Percentiles rank a stretch among this genome's conserved stretches.
Evolutionary conservation across 2,797 vertebrate species (phyloP).

Genomic region (Calcarius lapponicus): DNA sequence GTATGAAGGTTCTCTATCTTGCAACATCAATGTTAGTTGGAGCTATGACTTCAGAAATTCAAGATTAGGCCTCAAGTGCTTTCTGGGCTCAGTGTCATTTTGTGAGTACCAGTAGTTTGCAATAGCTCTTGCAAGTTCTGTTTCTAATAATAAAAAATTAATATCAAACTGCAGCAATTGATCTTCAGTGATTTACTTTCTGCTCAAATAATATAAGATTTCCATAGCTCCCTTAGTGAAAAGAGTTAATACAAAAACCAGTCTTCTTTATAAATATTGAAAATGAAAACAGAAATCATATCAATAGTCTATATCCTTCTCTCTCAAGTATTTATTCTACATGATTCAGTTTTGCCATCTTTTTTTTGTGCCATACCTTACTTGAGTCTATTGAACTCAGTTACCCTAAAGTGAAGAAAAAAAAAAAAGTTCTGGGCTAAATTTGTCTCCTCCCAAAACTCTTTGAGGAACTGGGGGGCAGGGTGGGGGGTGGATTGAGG

Average conservation of each 20-base stretch:
- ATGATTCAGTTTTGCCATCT: background rate
- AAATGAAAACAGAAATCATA: background rate
- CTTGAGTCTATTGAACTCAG: background rate
- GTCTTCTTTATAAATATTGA: background rate
- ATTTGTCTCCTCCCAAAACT: background rate
- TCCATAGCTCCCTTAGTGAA: background rate
- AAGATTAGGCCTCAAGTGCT: conserved; percentile 12
- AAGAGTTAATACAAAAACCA: background rate
- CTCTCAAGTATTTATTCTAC: background rate
- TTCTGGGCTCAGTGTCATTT: conserved; percentile 9
- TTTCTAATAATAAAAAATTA: background rate
- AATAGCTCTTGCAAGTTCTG: background rate
- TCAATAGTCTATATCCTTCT: background rate
- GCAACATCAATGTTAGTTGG: background rate
- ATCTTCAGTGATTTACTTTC: conserved; percentile 35
- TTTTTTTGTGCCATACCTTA: background rate
- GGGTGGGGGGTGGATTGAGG: background rate
- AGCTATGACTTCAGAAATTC: background rate
- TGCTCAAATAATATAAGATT: background rate
- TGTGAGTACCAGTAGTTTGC: background rate
- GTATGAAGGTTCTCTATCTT: background rate
- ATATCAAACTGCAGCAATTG: background rate
- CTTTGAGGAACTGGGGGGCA: background rate
- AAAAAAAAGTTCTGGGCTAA: background rate
- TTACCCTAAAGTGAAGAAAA: background rate